These are phyloP conservation scores for Oncorhynchus keta DNA, from an alignment of 2,113 vertebrate genomes.

Conservation along the genomic window DNA sequence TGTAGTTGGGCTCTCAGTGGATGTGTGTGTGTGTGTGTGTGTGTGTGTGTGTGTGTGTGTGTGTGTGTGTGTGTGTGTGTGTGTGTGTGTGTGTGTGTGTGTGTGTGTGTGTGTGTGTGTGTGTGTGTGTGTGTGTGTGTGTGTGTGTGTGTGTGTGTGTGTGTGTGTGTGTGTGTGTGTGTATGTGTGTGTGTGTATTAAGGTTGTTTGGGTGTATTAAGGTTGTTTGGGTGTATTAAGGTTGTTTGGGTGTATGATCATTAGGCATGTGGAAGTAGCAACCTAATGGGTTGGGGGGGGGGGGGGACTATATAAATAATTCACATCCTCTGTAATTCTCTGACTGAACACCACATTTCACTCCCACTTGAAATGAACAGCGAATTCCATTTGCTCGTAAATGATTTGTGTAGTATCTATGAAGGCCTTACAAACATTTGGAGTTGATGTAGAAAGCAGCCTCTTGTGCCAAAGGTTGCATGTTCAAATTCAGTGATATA, in stretches of 20 bases:
- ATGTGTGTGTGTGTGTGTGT: neutral
- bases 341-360: neutral
- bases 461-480: too few relatives aligned
- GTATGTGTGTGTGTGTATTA: neutral
- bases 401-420: too few relatives aligned
- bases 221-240: neutral
- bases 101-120: neutral
- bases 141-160: neutral
- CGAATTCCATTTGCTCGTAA: too few relatives aligned
- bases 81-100: neutral
- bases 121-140: neutral
- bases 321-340: neutral
- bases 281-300: neutral
- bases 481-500: too few relatives aligned
- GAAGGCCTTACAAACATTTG: too few relatives aligned
- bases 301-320: neutral
- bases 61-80: neutral
- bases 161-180: neutral
- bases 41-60: neutral
- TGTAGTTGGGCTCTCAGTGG: neutral
- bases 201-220: too few relatives aligned
- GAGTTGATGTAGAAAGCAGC: too few relatives aligned
- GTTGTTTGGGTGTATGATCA: constrained; percentile 4
- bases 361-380: too few relatives aligned
- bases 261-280: neutral